These are phyloP conservation scores for Drosophila percnosoma DNA, from an alignment of 2,888 invertebrate genomes.

Conservation along the genomic window DNA sequence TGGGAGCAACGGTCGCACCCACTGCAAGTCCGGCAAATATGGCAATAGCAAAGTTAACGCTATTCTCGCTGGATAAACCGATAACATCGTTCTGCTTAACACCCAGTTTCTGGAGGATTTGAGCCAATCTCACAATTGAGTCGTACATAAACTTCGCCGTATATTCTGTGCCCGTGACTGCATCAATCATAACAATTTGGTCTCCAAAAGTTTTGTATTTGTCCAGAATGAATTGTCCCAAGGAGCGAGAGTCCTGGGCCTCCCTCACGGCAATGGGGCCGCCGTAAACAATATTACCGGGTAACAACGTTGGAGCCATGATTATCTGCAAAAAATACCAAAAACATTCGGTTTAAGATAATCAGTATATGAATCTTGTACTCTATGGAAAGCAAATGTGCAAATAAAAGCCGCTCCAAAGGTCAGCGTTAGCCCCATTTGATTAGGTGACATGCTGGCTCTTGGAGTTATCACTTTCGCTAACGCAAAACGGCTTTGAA, in stretches of 20 bases:
- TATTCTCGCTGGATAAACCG: conserved; percentile 87
- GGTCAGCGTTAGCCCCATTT: conserved; percentile 44
- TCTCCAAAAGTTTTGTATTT: conserved; percentile 86
- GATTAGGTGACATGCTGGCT: conserved; percentile 6
- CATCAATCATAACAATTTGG: conserved; percentile 85
- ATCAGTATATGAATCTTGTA: conserved; percentile 26
- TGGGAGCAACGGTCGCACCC: conserved; percentile 86
- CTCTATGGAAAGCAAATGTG: conserved; percentile 38
- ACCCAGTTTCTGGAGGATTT: conserved; percentile 84
- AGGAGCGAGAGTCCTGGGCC: conserved; percentile 76
- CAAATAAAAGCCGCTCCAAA: conserved; percentile 53
- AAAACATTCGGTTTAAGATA: conserved; percentile 8
- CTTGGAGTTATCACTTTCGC: neutral
- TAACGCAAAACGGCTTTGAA: neutral
- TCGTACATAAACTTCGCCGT: conserved; percentile 75
- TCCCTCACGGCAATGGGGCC: conserved; percentile 66
- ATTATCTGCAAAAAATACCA: conserved; percentile 31
- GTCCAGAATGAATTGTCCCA: conserved; percentile 86
- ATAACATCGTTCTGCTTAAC: conserved; percentile 86
- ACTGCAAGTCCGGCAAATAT: conserved; percentile 86
- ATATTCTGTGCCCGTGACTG: conserved; percentile 75
- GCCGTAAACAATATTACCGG: conserved; percentile 83
- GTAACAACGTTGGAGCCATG: conserved; percentile 74
- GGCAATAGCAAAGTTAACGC: conserved; percentile 86
- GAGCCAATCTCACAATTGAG: conserved; percentile 76